phyloP scores from a whole-genome alignment of 1,140 invertebrate species.

The Bombus fervidus region DNA sequence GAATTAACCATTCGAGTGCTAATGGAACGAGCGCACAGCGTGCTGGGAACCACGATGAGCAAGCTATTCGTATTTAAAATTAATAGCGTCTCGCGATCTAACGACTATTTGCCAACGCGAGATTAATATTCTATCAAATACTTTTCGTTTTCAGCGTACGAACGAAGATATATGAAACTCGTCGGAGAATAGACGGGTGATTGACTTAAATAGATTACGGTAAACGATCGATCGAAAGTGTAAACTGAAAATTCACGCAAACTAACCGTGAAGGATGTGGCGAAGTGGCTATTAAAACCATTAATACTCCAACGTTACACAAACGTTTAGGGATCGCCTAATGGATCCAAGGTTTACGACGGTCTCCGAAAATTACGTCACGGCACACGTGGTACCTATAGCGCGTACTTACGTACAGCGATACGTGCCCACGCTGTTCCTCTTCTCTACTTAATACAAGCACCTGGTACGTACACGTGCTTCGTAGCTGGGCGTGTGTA shows the following conservation, averaged over 20 bases:
- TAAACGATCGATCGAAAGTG: background rate
- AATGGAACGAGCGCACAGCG: background rate
- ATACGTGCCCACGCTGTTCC: too few relatives aligned
- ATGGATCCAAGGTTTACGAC: constrained; percentile 34
- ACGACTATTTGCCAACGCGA: background rate
- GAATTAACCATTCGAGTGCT: background rate
- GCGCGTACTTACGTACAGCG: background rate
- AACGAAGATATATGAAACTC: background rate
- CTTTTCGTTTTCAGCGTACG: background rate
- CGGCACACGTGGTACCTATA: background rate
- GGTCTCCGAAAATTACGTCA: constrained; percentile 28
- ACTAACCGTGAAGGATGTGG: too few relatives aligned
- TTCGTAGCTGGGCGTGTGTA: background rate
- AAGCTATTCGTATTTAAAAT: background rate
- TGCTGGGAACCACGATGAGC: background rate
- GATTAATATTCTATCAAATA: background rate
- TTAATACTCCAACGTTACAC: constrained; percentile 35
- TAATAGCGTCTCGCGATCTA: background rate
- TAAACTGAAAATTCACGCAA: background rate
- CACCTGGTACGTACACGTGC: too few relatives aligned
- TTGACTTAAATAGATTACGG: background rate
- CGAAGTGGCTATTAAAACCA: constrained; percentile 28
- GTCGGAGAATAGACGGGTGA: background rate
- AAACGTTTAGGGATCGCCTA: constrained; percentile 41
- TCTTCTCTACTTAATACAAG: background rate